Percentiles rank a stretch among this genome's conserved stretches.
Conservation (phyloP, 2,797 vertebrate species). For the Hippocampus kuda region DNA sequence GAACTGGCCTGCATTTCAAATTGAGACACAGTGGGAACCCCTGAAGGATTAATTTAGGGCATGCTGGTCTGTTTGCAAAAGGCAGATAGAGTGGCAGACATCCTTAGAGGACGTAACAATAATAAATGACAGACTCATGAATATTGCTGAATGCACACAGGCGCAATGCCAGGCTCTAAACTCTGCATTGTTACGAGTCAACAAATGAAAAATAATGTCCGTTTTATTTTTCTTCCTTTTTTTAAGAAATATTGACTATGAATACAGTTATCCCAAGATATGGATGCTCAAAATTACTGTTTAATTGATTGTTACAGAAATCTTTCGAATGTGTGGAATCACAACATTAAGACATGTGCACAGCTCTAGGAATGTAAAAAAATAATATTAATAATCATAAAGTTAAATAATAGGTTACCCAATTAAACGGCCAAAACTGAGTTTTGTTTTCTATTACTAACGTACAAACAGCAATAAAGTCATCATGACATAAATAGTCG, state of each 20-base stretch:
- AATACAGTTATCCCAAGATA: not conserved
- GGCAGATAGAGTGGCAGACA: not conserved
- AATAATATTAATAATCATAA: too few species aligned
- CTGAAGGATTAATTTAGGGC: slow-evolving; percentile 7
- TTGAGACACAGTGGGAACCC: not conserved
- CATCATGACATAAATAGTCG: not conserved
- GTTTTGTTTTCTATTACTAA: not conserved
- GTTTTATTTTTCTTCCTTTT: not conserved
- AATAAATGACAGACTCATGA: slow-evolving; percentile 3
- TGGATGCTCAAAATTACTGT: not conserved
- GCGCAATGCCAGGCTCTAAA: not conserved
- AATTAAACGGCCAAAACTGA: not conserved
- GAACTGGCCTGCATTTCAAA: slow-evolving; percentile 8
- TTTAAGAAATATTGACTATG: not conserved
- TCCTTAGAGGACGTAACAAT: slow-evolving; percentile 2
- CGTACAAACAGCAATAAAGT: not conserved
- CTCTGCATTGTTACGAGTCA: not conserved
- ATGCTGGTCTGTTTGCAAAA: slow-evolving; percentile 5
- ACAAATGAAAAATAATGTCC: not conserved
- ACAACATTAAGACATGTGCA: too few species aligned
- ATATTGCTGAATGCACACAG: not conserved
- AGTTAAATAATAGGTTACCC: not conserved
- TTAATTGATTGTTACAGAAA: not conserved
- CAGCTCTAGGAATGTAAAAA: too few species aligned
- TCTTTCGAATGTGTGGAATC: too few species aligned